Evolutionary conservation across 2,888 invertebrate genomes (phyloP).

Genomic region (Hypena proboscidalis): DNA sequence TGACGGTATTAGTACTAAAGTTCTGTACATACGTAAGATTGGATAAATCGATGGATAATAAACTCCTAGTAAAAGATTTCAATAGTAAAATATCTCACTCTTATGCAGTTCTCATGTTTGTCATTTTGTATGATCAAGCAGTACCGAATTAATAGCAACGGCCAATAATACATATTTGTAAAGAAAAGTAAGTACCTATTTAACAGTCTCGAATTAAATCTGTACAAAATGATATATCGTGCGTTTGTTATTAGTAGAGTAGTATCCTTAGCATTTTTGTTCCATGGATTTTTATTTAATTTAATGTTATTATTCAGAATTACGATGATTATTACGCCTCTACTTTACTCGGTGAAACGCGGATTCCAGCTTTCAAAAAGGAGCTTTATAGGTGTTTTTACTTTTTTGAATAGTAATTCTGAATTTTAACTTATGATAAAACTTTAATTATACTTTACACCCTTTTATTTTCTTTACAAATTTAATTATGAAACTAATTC

Average conservation of each 20-base stretch:
- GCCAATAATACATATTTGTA: constrained; percentile 77
- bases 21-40: constrained; percentile 78
- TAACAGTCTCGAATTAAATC: constrained; percentile 84
- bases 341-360: too few relatives aligned
- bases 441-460: too few relatives aligned
- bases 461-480: too few relatives aligned
- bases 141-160: constrained; percentile 77
- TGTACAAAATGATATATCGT: constrained; percentile 80
- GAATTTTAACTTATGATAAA: too few relatives aligned
- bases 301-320: too few relatives aligned
- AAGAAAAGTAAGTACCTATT: constrained; percentile 77
- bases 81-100: constrained; percentile 55
- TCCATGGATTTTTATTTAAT: constrained; percentile 35
- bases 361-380: too few relatives aligned
- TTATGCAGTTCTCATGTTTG: constrained; percentile 53
- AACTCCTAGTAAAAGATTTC: constrained; percentile 45
- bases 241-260: constrained; percentile 70
- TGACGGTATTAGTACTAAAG: constrained; percentile 63
- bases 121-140: constrained; percentile 63
- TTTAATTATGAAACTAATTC: too few relatives aligned
- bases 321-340: too few relatives aligned
- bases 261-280: constrained; percentile 35
- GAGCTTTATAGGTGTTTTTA: too few relatives aligned
- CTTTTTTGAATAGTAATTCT: too few relatives aligned
- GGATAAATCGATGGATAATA: constrained; percentile 49